Evolutionary conservation across 2,113 vertebrate genomes (phyloP), one percentile per base, ranked within the genome.

Genomic region (Telmatochromis sp.): DNA sequence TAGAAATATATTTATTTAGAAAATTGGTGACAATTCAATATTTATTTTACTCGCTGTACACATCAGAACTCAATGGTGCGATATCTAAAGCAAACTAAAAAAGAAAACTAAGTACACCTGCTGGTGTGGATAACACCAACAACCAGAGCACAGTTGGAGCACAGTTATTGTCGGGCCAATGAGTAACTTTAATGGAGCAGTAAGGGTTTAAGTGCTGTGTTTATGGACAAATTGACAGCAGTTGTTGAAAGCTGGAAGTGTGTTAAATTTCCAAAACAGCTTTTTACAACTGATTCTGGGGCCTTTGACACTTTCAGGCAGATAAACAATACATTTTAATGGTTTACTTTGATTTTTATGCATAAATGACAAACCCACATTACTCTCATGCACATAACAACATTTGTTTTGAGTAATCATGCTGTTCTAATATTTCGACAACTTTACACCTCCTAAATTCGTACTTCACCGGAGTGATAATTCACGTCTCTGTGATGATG

Each of bases 141-240:
- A 75, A 55, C 40, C 84, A n/a, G 6, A 84, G 31, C 45, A 19
- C 23, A 10, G 10, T 23, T 33, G 23, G 4, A 70, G 10, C 17
- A 3, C 49, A 23, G 19, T 85, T 85, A 85, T 79, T 55, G 51
- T 15, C 2, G 35, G 42, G 23, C 83, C 42, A 81, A 55, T 45
- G 68, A 88, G 73, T 58, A 57, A 89, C 68, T 91, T 83, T 86
- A 92, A 88, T 87, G 81, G 83, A 75, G 80, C 79, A 81, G 85
- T 85, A 85, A 75, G 47, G n/a, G 33, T 91, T 89, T 83, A 89
- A 92, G 65, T 90, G 88, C 37, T 54, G 26, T 45, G 51, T 91
- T 92, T 92, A 89, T 90, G 85, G 81, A 83, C 88, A 83, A 28
- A 70, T 68, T 89, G 80, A 86, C 86, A 84, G 26, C 80, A 79